Evolutionary conservation across 1,140 invertebrate species (phyloP), one percentile per base, ranked within the genome.

Genomic region (Apocrypta bakeri): DNA sequence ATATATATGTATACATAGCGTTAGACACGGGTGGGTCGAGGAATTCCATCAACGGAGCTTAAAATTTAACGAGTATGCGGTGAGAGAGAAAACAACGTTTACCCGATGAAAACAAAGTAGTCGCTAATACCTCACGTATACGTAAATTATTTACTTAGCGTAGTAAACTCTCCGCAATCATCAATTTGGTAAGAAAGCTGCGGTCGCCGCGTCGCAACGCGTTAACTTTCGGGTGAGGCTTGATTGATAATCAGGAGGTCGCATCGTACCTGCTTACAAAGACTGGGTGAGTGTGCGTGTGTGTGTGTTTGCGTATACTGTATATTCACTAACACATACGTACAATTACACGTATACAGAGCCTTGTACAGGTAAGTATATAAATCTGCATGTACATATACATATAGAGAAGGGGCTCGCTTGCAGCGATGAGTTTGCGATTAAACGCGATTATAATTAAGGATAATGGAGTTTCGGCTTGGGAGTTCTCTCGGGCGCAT

Each of bases 391-490:
- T 24, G 63, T 9, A 37, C 9, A 37, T 9, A 37, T 24, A 24
- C 4, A 25, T 66, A 37, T 37, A 4, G 83, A 63, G 14, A 24
- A 74, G 24, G 24, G 37, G n/a, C 72, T 48, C 17, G 56, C n/a
- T 21, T 37, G 25, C n/a, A 24, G 69, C 69, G 86, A 87, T 87
- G 86, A 88, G 88, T 88, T 90, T 90, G 87, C 89, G 88, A 90
- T 90, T 89, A 90, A 90, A 90, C 86, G 88, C 86, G 87, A 90
- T 90, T 90, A 90, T 90, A 89, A 90, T 90, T 90, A 90, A 88
- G 87, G 88, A 90, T 90, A 90, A 90, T 90, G 87, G 89, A 90
- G 88, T 90, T 90, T 90, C 85, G 82, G 87, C 21, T 33, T 37
- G 68, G 48, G 69, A 80, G 68, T 80, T 80, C 48, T 29, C 33